These are phyloP conservation scores for Lamellibrachia luymesi DNA, from an alignment of 1,140 invertebrate species.

Conservation along the genomic window DNA sequence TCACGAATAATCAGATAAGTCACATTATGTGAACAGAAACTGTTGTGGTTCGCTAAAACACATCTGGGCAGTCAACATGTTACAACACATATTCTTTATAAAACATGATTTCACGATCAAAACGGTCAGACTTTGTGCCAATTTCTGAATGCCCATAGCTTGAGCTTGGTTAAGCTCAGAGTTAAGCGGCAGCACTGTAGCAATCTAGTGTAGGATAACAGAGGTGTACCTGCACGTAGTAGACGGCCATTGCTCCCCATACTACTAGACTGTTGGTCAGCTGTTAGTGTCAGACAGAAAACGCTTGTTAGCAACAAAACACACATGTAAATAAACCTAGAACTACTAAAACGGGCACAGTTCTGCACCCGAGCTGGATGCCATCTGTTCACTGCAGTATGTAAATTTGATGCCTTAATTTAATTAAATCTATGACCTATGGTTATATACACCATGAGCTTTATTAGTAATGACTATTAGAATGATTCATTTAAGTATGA, in stretches of 20 bases:
- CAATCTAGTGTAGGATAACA: conserved; percentile 6
- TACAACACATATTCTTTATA: too few relatives aligned
- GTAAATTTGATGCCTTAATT: neutral
- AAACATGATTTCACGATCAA: too few relatives aligned
- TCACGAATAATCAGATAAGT: too few relatives aligned
- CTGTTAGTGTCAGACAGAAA: conserved; percentile 31
- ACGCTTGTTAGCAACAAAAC: neutral
- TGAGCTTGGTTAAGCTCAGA: neutral
- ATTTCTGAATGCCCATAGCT: conserved; percentile 27
- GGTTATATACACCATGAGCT: neutral
- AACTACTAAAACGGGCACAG: neutral
- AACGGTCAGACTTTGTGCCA: neutral
- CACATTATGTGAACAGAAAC: too few relatives aligned
- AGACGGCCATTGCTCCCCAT: conserved; percentile 66
- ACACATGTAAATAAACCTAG: neutral
- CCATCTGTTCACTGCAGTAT: neutral
- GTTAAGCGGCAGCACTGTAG: conserved; percentile 2
- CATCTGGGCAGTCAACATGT: too few relatives aligned
- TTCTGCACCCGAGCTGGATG: neutral
- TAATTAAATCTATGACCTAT: neutral
- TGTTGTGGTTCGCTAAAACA: too few relatives aligned
- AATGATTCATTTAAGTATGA: neutral
- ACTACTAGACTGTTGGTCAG: conserved; percentile 65
- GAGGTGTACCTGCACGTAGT: conserved; percentile 61
- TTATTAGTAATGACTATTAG: neutral